Percentiles rank a stretch among this genome's conserved stretches.
Evolutionary conservation across 2,888 invertebrate species (phyloP).

Genomic region (Dicyrtomina minuta): DNA sequence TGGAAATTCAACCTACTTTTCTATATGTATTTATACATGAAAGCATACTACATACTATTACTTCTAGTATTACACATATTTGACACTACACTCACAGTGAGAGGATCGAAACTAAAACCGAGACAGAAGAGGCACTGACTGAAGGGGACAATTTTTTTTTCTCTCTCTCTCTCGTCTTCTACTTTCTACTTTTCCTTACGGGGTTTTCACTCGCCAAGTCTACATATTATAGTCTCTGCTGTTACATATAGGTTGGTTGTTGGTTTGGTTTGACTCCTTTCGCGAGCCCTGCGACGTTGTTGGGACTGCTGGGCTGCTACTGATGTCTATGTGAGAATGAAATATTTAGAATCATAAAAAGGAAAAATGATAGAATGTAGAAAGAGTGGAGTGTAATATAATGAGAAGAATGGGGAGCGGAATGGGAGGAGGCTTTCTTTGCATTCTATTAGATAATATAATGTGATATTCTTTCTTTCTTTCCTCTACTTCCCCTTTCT

Average conservation of each 20-base stretch:
- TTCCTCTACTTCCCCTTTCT: constrained; percentile 11
- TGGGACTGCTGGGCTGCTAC: neutral
- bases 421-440: constrained; percentile 23
- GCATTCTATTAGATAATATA: constrained; percentile 28
- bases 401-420: constrained; percentile 15
- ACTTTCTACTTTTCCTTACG: constrained; percentile 3
- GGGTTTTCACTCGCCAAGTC: no score
- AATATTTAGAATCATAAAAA: constrained; percentile 27
- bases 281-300: neutral
- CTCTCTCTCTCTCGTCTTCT: neutral
- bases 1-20: constrained; percentile 3
- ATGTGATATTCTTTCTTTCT: constrained; percentile 29
- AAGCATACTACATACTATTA: no score
- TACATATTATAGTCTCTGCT: no score
- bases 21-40: neutral
- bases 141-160: constrained; percentile 8
- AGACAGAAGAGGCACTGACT: neutral
- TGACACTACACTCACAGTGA: no score
- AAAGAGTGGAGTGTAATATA: constrained; percentile 7
- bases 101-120: neutral
- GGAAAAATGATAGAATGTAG: constrained; percentile 5
- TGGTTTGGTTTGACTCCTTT: neutral
- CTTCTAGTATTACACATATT: no score
- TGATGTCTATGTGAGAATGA: constrained; percentile 7
- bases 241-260: no score